phyloP scores from a whole-genome alignment of 2,113 vertebrate species.

The Dicentrarchus labrax region DNA sequence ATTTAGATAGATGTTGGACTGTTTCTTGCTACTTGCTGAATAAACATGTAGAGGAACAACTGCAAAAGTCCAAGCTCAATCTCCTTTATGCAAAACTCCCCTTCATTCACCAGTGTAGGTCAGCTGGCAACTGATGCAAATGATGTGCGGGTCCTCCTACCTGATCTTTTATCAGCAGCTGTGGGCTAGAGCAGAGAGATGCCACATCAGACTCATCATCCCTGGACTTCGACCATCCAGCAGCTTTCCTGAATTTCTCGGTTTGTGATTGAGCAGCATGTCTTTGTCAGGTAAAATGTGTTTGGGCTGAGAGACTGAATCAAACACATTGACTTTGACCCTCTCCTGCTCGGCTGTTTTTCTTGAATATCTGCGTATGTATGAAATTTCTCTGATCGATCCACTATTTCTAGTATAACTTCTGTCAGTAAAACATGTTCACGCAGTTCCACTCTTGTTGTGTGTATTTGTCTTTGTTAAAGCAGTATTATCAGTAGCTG shows the following conservation, averaged over 20 bases:
- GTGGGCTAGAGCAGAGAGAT: slow-evolving; percentile 23
- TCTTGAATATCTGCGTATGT: background rate
- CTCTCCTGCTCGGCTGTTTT: background rate
- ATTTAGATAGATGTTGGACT: slow-evolving; percentile 34
- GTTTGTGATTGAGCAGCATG: slow-evolving; percentile 31
- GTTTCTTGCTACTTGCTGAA: slow-evolving; percentile 26
- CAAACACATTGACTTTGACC: background rate
- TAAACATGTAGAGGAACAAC: slow-evolving; percentile 53
- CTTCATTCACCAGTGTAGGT: slow-evolving; percentile 22
- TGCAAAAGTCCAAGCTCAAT: slow-evolving; percentile 43
- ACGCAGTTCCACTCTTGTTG: background rate
- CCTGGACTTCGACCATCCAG: background rate
- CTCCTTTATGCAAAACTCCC: slow-evolving; percentile 61
- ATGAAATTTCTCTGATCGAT: background rate
- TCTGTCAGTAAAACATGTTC: background rate
- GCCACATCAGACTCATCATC: slow-evolving; percentile 1
- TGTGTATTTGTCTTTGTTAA: background rate
- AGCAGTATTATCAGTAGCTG: background rate
- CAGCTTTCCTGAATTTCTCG: background rate
- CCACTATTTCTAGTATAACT: background rate
- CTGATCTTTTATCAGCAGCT: slow-evolving; percentile 62
- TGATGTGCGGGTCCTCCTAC: slow-evolving; percentile 39
- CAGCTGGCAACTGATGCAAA: slow-evolving; percentile 72
- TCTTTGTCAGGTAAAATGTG: slow-evolving; percentile 59
- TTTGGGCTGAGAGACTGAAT: background rate